These are phyloP conservation scores for Sanderia malayensis DNA, from an alignment of 30 jellyfish, hydroid and myxozoan species.

Conservation along the genomic window DNA sequence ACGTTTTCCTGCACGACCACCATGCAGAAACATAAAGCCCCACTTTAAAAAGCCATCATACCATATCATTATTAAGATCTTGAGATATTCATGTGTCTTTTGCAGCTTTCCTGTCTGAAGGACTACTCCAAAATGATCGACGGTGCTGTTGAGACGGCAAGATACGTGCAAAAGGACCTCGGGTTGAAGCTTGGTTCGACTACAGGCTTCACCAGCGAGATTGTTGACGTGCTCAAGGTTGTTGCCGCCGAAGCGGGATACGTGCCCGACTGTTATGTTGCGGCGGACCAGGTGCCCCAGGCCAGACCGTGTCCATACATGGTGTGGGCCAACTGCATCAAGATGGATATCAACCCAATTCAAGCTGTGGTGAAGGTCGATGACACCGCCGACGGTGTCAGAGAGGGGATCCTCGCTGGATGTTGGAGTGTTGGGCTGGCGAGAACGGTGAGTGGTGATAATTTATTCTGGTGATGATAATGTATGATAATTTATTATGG, in stretches of 20 bases:
- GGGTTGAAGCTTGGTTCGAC: conserved; percentile 85
- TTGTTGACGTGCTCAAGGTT: conserved; percentile 72
- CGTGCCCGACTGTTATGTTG: conserved; percentile 84
- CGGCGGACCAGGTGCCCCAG: conserved; percentile 97
- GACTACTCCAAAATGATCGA: conserved; percentile 86
- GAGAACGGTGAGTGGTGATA: conserved; percentile 89
- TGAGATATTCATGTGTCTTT: too few species aligned
- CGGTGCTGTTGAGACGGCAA: conserved; percentile 93
- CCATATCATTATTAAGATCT: too few species aligned
- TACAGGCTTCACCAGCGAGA: conserved; percentile 88
- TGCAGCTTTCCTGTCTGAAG: conserved; percentile 68
- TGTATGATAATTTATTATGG: too few species aligned
- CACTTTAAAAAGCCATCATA: too few species aligned
- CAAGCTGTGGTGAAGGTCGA: conserved; percentile 96
- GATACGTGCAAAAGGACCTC: conserved; percentile 64
- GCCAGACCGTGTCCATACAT: conserved; percentile 94
- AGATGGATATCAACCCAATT: conserved; percentile 86
- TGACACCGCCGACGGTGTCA: conserved; percentile 96
- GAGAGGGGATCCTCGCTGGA: conserved; percentile 94
- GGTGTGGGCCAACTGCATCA: conserved; percentile 89
- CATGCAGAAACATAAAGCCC: too few species aligned
- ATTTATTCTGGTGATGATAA: too few species aligned
- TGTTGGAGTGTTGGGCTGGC: conserved; percentile 98
- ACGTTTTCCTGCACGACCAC: too few species aligned
- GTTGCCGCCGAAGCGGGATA: conserved; percentile 79